Conservation (phyloP, 2,888 invertebrate species). For the Incurvaria masculella region DNA sequence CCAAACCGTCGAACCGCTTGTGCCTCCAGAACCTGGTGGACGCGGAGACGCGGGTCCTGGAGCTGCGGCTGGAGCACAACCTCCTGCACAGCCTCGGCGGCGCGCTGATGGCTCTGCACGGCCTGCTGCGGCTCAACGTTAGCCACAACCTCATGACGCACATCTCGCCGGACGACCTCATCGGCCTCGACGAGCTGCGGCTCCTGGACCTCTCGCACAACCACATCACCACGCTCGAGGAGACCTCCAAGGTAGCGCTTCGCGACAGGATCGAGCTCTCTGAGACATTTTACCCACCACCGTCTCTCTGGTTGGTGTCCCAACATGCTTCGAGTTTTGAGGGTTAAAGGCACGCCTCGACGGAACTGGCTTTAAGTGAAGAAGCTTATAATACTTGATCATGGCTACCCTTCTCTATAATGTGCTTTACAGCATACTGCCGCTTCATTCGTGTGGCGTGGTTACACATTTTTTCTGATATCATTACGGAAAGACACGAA, state of each 20-base stretch:
- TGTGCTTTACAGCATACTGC: too few species aligned
- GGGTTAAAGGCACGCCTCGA: too few species aligned
- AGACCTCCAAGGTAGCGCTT: slow-evolving; percentile 71
- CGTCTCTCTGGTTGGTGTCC: too few species aligned
- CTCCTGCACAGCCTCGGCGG: slow-evolving; percentile 67
- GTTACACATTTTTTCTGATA: too few species aligned
- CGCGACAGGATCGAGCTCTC: too few species aligned
- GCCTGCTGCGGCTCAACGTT: slow-evolving; percentile 67
- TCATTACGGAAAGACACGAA: too few species aligned
- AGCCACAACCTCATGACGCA: slow-evolving; percentile 72
- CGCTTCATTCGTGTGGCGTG: too few species aligned
- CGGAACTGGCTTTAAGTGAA: too few species aligned
- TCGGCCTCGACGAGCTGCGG: slow-evolving; percentile 70
- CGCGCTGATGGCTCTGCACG: slow-evolving; percentile 71
- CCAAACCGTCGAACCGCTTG: slow-evolving; percentile 1
- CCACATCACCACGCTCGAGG: slow-evolving; percentile 70
- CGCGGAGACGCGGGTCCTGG: slow-evolving; percentile 68
- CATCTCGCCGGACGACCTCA: slow-evolving; percentile 74
- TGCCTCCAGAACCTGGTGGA: slow-evolving; percentile 69
- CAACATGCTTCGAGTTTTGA: too few species aligned
- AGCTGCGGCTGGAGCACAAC: slow-evolving; percentile 73
- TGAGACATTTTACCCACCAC: too few species aligned
- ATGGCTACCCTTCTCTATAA: too few species aligned
- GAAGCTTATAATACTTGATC: too few species aligned
- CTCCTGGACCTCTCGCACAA: slow-evolving; percentile 77